A percentile compares a stretch with the other conserved stretches of the same genome.
These are phyloP conservation scores for Drosophila melanica DNA, from an alignment of 1,140 invertebrate species.

Conservation along the genomic window DNA sequence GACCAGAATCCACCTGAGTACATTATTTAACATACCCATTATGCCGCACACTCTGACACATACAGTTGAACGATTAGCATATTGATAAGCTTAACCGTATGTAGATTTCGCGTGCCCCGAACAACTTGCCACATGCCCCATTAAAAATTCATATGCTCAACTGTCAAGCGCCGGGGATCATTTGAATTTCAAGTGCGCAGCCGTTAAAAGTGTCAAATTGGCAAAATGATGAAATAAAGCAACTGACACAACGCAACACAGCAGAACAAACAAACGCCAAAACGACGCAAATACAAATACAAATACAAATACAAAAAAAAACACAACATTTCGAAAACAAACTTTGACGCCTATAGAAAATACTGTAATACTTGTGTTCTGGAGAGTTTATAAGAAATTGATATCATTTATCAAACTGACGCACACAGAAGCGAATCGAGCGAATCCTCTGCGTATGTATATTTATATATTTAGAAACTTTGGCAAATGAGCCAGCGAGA, in stretches of 20 bases:
- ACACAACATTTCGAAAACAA: slow-evolving; percentile 47
- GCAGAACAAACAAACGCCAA: slow-evolving; percentile 18
- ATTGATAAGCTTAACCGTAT: slow-evolving; percentile 54
- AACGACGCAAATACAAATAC: slow-evolving; percentile 18
- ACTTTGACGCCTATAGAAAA: slow-evolving; percentile 64
- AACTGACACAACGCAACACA: slow-evolving; percentile 44
- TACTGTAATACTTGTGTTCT: slow-evolving; percentile 23
- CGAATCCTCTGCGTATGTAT: slow-evolving; percentile 39
- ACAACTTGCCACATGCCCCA: slow-evolving; percentile 63
- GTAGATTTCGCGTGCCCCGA: slow-evolving; percentile 35
- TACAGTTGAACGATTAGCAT: slow-evolving; percentile 38
- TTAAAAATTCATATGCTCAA: slow-evolving; percentile 78
- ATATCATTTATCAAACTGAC: slow-evolving; percentile 81
- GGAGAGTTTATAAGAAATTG: slow-evolving; percentile 76
- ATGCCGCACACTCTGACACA: slow-evolving; percentile 9
- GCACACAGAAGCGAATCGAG: slow-evolving; percentile 47
- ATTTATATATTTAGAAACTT: slow-evolving; percentile 52
- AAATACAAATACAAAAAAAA: slow-evolving; percentile 4
- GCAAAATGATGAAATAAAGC: slow-evolving; percentile 59
- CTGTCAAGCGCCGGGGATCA: slow-evolving; percentile 60
- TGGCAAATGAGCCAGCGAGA: slow-evolving; percentile 65
- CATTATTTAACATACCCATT: slow-evolving; percentile 42
- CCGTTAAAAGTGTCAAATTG: slow-evolving; percentile 80
- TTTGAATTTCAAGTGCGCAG: slow-evolving; percentile 77
- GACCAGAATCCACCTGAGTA: slow-evolving; percentile 32